Base-by-base conservation (phyloP, 35 echinoderm and acorn worm species). In the Ophiothrix spiculata region DNA sequence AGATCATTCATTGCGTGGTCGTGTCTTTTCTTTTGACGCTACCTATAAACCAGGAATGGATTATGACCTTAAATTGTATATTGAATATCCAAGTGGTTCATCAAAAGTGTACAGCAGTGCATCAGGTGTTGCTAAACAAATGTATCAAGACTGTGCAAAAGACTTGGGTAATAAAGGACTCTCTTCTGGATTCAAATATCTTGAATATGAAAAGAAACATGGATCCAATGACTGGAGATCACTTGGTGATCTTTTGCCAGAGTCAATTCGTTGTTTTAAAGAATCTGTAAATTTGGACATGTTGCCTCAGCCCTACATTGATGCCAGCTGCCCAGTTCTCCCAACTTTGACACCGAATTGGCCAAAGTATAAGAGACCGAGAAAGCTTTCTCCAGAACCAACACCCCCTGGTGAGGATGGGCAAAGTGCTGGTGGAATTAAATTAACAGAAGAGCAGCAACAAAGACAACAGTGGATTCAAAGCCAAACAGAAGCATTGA, bases 161-260 rank as follows among this genome's bases (percentile, higher is more conserved):
- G 96, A 99, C 40, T 73, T 92, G 28, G 96, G 96, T 41, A 69
- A 69, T 28, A 99, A 99, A 80, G 79, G 91, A 45, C 81, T 88
- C 37, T 91, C 91, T 8, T 89, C 96, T 56, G 96, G 96, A 35
- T 91, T 89, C 73, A 99, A 99, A 86, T 99, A 99, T 79, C 85
- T 99, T 34, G 96, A 99, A 76, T 99, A 99, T 91, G 96, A 99
- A 77, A 91, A 91, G 75, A 99, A 99, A 81, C 96, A 99, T 86
- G 96, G 96, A n/a, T 94, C 91, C 8, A 90, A 81, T 36, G 96
- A 99, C 60, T 99, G 96, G 96, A 86, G 96, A 40, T 75, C 92
- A 16, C 83, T 99, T 33, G 89, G 96, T 45, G 96, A 99, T 78
- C 69, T 99, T n/a, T 56, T 99, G 39, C 86, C 96, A 13, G 96